Percentiles rank a stretch among this genome's conserved stretches.
Evolutionary conservation across 2,797 vertebrate species (phyloP).

Genomic region (Poliocrania exsul): DNA sequence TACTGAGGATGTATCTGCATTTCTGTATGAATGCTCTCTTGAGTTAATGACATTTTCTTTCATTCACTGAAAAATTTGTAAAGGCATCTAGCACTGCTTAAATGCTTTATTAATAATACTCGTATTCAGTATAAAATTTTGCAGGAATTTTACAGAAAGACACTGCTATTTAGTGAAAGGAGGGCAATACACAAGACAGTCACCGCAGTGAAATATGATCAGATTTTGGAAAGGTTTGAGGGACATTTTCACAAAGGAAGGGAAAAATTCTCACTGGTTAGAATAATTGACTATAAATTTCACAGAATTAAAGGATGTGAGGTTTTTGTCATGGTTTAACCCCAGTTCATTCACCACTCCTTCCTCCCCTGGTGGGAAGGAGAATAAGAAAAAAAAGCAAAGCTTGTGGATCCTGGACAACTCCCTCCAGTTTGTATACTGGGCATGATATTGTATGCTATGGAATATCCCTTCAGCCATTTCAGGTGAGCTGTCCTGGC

Average conservation of each 20-base stretch:
- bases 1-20: neutral
- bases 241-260: neutral
- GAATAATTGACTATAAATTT: neutral
- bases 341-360: no score
- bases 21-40: neutral
- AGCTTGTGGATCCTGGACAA: neutral
- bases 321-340: neutral
- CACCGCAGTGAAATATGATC: neutral
- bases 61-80: neutral
- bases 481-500: neutral
- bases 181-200: neutral
- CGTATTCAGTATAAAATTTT: neutral
- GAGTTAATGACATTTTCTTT: neutral
- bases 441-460: neutral
- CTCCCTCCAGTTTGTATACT: accelerated
- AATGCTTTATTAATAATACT: neutral
- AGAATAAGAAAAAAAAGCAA: neutral
- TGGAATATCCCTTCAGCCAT: neutral
- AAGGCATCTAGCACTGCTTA: neutral
- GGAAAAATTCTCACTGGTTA: neutral
- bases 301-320: neutral
- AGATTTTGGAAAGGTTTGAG: neutral
- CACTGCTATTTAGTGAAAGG: neutral
- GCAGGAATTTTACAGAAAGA: neutral
- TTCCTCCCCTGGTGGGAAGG: neutral